These are phyloP conservation scores for Venusia cambrica DNA, from an alignment of 2,888 invertebrate genomes.

Conservation along the genomic window DNA sequence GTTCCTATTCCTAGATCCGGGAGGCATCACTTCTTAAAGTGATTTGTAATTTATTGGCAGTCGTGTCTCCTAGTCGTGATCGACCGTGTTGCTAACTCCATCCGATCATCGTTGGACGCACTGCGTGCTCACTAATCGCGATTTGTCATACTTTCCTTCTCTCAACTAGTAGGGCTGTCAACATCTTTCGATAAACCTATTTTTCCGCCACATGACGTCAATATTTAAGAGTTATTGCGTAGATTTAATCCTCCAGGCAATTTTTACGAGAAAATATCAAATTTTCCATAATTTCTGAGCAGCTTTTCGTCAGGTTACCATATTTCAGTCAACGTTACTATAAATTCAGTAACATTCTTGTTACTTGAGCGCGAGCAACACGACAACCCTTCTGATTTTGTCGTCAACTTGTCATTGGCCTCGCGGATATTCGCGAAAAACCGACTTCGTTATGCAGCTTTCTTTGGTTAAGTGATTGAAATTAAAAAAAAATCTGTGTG, in stretches of 20 bases:
- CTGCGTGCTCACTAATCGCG: conserved; percentile 42
- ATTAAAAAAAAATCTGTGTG: conserved; percentile 11
- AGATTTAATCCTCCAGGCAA: conserved; percentile 15
- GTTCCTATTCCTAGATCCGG: conserved; percentile 31
- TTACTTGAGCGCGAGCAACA: conserved; percentile 19
- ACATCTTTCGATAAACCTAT: conserved; percentile 19
- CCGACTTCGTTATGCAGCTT: too few relatives aligned
- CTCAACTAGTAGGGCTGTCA: conserved; percentile 39
- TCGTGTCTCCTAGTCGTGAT: conserved; percentile 31
- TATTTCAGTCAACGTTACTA: conserved; percentile 35
- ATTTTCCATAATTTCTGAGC: conserved; percentile 22
- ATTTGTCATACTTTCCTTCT: conserved; percentile 66
- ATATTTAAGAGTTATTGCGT: conserved; percentile 26
- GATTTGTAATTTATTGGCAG: conserved; percentile 41
- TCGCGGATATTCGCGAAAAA: conserved; percentile 43
- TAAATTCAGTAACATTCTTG: conserved; percentile 27
- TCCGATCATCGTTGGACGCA: conserved; percentile 38
- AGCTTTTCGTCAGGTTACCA: conserved; percentile 28
- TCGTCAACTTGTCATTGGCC: conserved; percentile 48
- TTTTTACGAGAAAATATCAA: conserved; percentile 14
- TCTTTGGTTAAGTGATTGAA: too few relatives aligned
- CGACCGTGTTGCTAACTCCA: conserved; percentile 42
- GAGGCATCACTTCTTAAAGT: conserved; percentile 37
- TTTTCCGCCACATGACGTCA: conserved; percentile 29
- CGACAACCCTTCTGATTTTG: conserved; percentile 40